Evolutionary conservation across 2,888 invertebrate species (phyloP).

Genomic region (Opisthograptis luteolata): DNA sequence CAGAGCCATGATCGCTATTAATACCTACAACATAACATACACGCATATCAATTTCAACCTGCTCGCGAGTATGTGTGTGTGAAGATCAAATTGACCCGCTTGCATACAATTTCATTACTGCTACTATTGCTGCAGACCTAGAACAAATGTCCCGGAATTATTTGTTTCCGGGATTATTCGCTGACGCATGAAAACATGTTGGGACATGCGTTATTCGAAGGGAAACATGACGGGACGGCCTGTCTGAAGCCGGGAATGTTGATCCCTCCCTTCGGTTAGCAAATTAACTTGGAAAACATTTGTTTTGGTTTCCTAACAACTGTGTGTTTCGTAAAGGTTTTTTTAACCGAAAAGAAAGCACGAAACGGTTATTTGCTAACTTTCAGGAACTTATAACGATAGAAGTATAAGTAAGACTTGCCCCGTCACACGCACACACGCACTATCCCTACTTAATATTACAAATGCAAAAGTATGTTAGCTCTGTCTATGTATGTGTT

Average conservation of each 20-base stretch:
- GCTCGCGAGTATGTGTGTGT: too few relatives aligned
- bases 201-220: conserved; percentile 50
- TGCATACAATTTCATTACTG: conserved; percentile 6
- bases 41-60: too few relatives aligned
- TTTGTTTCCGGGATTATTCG: conserved; percentile 61
- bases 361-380: too few relatives aligned
- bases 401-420: too few relatives aligned
- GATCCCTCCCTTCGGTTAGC: conserved; percentile 40
- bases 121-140: conserved; percentile 17
- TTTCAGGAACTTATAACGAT: too few relatives aligned
- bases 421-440: too few relatives aligned
- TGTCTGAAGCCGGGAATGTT: conserved; percentile 39
- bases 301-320: conserved; percentile 16
- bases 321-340: conserved; percentile 4
- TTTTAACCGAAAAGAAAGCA: too few relatives aligned
- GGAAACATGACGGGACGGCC: conserved; percentile 43
- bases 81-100: neutral
- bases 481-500: too few relatives aligned
- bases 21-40: too few relatives aligned
- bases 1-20: too few relatives aligned
- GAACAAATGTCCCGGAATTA: conserved; percentile 66
- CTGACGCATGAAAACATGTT: conserved; percentile 62
- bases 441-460: too few relatives aligned
- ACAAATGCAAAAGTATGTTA: too few relatives aligned
- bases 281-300: conserved; percentile 24